A percentile compares a stretch with the other conserved stretches of the same genome.
phyloP scores from a whole-genome alignment of 2,888 invertebrate species.

The Drosophila mimetica region DNA sequence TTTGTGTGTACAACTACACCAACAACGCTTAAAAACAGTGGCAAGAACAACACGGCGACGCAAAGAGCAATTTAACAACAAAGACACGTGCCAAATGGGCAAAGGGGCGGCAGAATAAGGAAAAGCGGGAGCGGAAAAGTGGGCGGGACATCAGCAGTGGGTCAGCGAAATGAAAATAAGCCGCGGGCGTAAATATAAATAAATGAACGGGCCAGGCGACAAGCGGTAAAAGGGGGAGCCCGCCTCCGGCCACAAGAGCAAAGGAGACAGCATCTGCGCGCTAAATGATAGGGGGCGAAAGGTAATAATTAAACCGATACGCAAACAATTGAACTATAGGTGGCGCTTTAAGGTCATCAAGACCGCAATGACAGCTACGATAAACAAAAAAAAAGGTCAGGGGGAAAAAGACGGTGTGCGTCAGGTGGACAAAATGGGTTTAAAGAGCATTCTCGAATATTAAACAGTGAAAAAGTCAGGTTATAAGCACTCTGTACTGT shows the following conservation, averaged over 20 bases:
- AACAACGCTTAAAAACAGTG: slow-evolving; percentile 12
- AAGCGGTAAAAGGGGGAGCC: slow-evolving; percentile 14
- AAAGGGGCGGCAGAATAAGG: slow-evolving; percentile 5
- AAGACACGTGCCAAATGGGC: slow-evolving; percentile 63
- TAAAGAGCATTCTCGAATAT: slow-evolving; percentile 11
- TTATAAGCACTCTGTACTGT: no score
- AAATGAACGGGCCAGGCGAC: slow-evolving; percentile 57
- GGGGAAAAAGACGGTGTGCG: slow-evolving; percentile 4
- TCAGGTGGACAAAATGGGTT: slow-evolving; percentile 24
- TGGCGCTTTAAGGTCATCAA: slow-evolving; percentile 64
- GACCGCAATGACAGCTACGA: slow-evolving; percentile 50
- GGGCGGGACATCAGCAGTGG: slow-evolving; percentile 51
- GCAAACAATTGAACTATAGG: slow-evolving; percentile 76
- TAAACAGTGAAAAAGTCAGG: background rate
- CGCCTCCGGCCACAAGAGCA: slow-evolving; percentile 2
- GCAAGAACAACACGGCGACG: slow-evolving; percentile 6
- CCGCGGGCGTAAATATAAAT: slow-evolving; percentile 79
- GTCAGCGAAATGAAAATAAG: slow-evolving; percentile 74
- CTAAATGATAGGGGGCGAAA: slow-evolving; percentile 48
- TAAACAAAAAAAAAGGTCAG: slow-evolving; percentile 22
- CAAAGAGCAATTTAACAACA: slow-evolving; percentile 71
- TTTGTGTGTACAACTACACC: slow-evolving; percentile 8
- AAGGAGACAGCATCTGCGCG: slow-evolving; percentile 16
- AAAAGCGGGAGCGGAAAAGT: slow-evolving; percentile 2
- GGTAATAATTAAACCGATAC: slow-evolving; percentile 77